Base-by-base conservation (phyloP, 2,797 vertebrate genomes). In the Trematomus bernacchii region DNA sequence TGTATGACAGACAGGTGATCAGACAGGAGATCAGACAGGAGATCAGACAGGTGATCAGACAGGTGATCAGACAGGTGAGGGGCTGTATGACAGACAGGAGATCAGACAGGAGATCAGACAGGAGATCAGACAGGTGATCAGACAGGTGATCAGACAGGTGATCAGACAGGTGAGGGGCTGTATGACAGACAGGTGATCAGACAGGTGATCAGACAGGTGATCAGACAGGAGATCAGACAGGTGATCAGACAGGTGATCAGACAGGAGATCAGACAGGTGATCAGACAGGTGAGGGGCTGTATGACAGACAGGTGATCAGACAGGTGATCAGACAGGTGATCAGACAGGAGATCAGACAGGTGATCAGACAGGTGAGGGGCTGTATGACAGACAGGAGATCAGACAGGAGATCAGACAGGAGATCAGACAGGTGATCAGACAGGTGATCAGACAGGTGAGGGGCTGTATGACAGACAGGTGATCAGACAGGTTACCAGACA, bases 401-500 rank as follows among this genome's bases (percentile, higher is more conserved):
- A 42, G 16, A 57, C 23, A 23, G 23, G 23, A 0, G 23, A 23
- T 23, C 23, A 23, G 23, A 23, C 23, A 23, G 23, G 23, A 23
- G 23, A 23, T 23, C 33, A 65, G 43, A 54, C 12, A 16, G 46
- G 21, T 21, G 4, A 14, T 37, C 10, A 42, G 43, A 54, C 12
- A 16, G 46, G 21, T 21, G 4, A 14, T 37, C 10, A 42, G 16
- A 57, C 23, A 23, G 23, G 23, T 23, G 23, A n/a, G n/a, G n/a
- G n/a, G n/a, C n/a, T n/a, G n/a, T n/a, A n/a, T n/a, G 65, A 89
- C 33, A 62, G 43, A 54, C 12, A 16, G 46, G 21, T 27, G 4
- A 14, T 37, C 11, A 42, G 10, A 58, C 27, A 27, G 27, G 27
- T 27, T 3, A 27, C 4, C 27, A 27, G 27, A 27, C 27, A 27